Evolutionary conservation across 2,113 vertebrate genomes (phyloP).

Genomic region (Cavia porcellus): DNA sequence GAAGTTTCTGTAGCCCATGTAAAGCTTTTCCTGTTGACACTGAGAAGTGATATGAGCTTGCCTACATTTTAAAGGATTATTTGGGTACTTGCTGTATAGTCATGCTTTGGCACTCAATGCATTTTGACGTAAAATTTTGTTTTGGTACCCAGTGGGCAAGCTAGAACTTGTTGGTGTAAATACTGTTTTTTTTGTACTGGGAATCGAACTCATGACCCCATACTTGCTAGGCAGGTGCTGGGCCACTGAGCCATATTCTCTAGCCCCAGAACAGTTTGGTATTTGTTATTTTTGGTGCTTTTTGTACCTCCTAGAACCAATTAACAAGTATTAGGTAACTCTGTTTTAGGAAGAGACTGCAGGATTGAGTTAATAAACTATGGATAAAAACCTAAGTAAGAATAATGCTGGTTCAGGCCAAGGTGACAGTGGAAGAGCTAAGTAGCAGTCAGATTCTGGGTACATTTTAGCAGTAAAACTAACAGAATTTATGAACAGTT

Average conservation of each 20-base stretch:
- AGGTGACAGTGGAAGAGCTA: background rate
- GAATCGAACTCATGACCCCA: too few relatives aligned
- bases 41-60: conserved; percentile 5
- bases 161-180: background rate
- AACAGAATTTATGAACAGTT: conserved; percentile 11
- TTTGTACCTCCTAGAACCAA: background rate
- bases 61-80: conserved; percentile 14
- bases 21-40: conserved; percentile 14
- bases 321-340: background rate
- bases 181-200: background rate
- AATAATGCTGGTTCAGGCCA: background rate
- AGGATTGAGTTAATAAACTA: conserved; percentile 31
- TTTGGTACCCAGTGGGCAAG: background rate
- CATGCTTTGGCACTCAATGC: background rate
- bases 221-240: too few relatives aligned
- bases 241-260: too few relatives aligned
- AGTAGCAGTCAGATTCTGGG: background rate
- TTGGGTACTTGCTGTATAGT: background rate
- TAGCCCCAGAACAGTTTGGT: background rate
- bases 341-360: conserved; percentile 13
- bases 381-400: conserved; percentile 17
- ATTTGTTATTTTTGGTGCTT: background rate
- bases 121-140: background rate
- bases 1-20: background rate
- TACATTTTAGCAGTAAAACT: conserved; percentile 9